Evolutionary conservation across 2,113 vertebrate species (phyloP).

Genomic region (Clupea harengus): DNA sequence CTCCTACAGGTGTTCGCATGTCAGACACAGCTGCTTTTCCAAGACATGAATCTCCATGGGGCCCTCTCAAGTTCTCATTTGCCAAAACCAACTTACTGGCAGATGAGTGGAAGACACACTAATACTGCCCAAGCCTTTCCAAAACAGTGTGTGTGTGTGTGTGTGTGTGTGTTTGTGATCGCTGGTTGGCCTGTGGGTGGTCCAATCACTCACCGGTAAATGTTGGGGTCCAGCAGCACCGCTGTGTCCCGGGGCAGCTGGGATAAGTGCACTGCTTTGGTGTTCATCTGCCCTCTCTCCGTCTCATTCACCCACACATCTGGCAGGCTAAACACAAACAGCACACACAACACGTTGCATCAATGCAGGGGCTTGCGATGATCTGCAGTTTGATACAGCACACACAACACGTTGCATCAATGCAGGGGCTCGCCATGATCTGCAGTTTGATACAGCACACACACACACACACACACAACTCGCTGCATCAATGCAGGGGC

Average conservation of each 20-base stretch:
- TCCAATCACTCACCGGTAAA: slow-evolving; percentile 81
- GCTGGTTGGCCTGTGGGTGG: not conserved
- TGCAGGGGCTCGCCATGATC: not conserved
- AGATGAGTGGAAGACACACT: not conserved
- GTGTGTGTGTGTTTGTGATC: not conserved
- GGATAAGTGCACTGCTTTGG: slow-evolving; percentile 96
- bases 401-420: not conserved
- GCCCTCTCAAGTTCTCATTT: not conserved
- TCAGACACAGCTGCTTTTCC: not conserved
- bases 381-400: not conserved
- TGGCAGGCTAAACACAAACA: slow-evolving; percentile 78
- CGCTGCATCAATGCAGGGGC: not conserved
- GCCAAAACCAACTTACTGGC: not conserved
- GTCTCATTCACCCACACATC: slow-evolving; percentile 98
- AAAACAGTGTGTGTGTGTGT: not conserved
- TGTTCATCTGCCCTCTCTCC: slow-evolving; percentile 92
- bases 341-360: not conserved
- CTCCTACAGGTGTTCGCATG: not conserved
- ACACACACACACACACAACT: too few relatives aligned
- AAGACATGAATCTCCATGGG: not conserved
- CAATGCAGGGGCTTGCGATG: not conserved
- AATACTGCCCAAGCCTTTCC: not conserved
- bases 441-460: too few relatives aligned
- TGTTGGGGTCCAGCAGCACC: slow-evolving; percentile 93
- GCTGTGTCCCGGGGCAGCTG: slow-evolving; percentile 94